Evolutionary conservation across 1,140 invertebrate species (phyloP).

Genomic region (Bombus confusus): DNA sequence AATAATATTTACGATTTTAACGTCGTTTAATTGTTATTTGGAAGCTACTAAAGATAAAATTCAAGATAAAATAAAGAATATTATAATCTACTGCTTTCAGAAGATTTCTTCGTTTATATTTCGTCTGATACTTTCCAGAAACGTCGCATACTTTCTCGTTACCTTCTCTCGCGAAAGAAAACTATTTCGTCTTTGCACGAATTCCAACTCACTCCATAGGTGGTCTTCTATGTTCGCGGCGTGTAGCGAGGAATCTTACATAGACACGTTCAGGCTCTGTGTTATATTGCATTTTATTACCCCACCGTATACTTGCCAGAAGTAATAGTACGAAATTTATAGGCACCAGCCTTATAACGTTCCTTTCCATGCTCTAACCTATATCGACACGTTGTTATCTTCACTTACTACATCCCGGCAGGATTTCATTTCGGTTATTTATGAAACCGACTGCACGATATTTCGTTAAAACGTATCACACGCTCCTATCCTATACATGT

Average conservation of each 20-base stretch:
- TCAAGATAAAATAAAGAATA: background rate
- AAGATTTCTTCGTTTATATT: background rate
- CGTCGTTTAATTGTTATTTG: background rate
- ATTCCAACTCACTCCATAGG: constrained; percentile 38
- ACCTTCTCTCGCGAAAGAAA: background rate
- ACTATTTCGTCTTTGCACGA: constrained; percentile 36
- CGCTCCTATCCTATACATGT: too few species aligned
- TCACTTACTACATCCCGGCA: constrained; percentile 37
- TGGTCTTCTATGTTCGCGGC: constrained; percentile 27
- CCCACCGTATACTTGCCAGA: constrained; percentile 39
- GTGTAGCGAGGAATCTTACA: constrained; percentile 19
- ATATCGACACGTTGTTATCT: constrained; percentile 67
- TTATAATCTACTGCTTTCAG: background rate
- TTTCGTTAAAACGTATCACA: background rate
- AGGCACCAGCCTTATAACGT: constrained; percentile 54
- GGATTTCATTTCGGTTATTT: constrained; percentile 64
- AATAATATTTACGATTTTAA: background rate
- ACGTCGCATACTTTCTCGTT: constrained; percentile 1
- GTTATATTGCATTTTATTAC: constrained; percentile 64
- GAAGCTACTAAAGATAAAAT: background rate
- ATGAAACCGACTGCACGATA: constrained; percentile 14
- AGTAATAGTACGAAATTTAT: constrained; percentile 63
- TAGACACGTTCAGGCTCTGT: constrained; percentile 27
- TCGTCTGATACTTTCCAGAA: background rate
- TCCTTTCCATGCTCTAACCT: constrained; percentile 45